Evolutionary conservation across 1,140 invertebrate species (phyloP).

Genomic region (Thrips palmi): DNA sequence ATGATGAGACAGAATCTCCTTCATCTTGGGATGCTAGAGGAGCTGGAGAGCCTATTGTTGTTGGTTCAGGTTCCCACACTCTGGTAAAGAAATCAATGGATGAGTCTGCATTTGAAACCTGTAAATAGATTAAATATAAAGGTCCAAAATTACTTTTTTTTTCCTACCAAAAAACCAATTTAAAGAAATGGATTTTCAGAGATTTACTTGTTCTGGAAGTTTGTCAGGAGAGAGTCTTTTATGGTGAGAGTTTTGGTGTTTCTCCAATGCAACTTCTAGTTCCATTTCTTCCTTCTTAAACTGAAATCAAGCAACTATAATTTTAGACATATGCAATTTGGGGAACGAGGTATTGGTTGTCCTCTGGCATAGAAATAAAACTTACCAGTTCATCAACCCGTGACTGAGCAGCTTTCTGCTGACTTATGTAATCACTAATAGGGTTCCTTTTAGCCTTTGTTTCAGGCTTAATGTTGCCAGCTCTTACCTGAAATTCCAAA

Average conservation of each 20-base stretch:
- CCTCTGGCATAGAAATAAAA: too few relatives aligned
- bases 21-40: neutral
- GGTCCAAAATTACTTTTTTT: neutral
- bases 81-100: slow-evolving; percentile 19
- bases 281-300: slow-evolving; percentile 17
- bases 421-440: too few relatives aligned
- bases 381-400: slow-evolving; percentile 13
- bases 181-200: too few relatives aligned
- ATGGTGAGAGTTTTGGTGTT: slow-evolving; percentile 16
- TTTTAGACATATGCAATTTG: slow-evolving; percentile 2
- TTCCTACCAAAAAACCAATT: too few relatives aligned
- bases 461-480: slow-evolving; percentile 3
- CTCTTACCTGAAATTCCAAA: slow-evolving; percentile 12
- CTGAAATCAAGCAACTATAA: slow-evolving; percentile 8
- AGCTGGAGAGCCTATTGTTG: slow-evolving; percentile 2
- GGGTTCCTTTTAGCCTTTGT: slow-evolving; percentile 5
- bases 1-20: neutral
- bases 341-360: too few relatives aligned
- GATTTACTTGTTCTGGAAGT: too few relatives aligned
- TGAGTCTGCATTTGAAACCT: slow-evolving; percentile 14
- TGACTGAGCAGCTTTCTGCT: slow-evolving; percentile 8
- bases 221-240: too few relatives aligned
- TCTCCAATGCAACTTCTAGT: slow-evolving; percentile 17
- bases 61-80: slow-evolving; percentile 15
- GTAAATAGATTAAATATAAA: slow-evolving; percentile 1